Evolutionary conservation across 2,113 vertebrate species (phyloP), one percentile per base, ranked within the genome.

Genomic region (Eidolon helvum): DNA sequence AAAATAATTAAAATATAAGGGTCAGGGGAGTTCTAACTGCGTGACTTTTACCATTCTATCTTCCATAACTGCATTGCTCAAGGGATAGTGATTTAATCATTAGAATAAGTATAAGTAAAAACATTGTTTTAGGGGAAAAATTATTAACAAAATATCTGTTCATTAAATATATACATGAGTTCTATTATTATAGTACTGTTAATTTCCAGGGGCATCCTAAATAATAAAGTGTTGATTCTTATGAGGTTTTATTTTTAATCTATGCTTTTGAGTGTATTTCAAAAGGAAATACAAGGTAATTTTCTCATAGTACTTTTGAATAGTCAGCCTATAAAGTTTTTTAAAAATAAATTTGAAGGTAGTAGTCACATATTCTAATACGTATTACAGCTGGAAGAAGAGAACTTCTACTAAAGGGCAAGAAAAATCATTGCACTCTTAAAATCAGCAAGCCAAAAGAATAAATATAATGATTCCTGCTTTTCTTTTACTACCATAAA

Each of bases 201-300:
- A 57, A 66, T 91, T 66, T 90, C 33, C 59, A 95, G 15, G 12
- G 69, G 1, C 40, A 71, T 10, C 45, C 28, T 61, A 88, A 24
- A 12, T 40, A 87, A 45, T 50, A 50, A 19, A 61, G 10, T 72
- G 26, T 82, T 82, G 53, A 21, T 77, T 95, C 16, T 72, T 61
- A 63, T 59, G 45, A 66, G 24, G 7, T 61, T 45, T 74, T 74
- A 74, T 38, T 75, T 85, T 90, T 92, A 80, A 84, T 63, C 30
- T 87, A 78, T 16, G 87, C 33, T 87, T 87, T 57, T 38, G 96
- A 28, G 16, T 72, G 8, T n/a, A 83, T 84, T 94, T 97, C 35
- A 55, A 87, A 96, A 66, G 22, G 4, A 95, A 91, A 95, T 55
- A 59, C 1, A 96, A 88, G 14, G 3, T 38, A 35, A 79, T 90